Percentiles rank a stretch among this genome's conserved stretches.
These are phyloP conservation scores for Deilephila porcellus DNA, from an alignment of 2,888 invertebrate genomes.

Conservation along the genomic window DNA sequence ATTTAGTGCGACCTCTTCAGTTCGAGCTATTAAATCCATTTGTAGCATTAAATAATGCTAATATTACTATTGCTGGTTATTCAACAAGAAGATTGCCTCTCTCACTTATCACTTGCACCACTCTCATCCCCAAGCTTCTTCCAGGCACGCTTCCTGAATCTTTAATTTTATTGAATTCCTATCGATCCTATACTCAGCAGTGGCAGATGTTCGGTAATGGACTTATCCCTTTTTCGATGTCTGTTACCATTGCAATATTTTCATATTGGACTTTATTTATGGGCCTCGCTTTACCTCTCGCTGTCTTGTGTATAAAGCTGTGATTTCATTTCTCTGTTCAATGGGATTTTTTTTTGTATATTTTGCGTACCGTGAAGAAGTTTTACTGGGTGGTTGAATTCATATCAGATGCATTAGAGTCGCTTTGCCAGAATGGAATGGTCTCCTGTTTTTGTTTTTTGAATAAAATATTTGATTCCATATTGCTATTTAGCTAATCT, in stretches of 20 bases:
- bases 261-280: constrained; percentile 38
- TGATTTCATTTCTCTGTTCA: constrained; percentile 2
- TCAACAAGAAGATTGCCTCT: background rate
- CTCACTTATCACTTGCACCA: constrained; percentile 40
- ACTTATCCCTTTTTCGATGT: constrained; percentile 47
- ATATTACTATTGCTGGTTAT: background rate
- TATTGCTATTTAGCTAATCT: background rate
- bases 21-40: no score
- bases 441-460: no score
- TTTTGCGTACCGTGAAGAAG: background rate
- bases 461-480: no score
- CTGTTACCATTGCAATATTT: constrained; percentile 41
- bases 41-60: no score
- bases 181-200: constrained; percentile 56
- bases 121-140: constrained; percentile 50
- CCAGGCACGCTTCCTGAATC: constrained; percentile 70
- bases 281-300: constrained; percentile 13
- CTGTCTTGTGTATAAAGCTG: constrained; percentile 4
- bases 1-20: no score
- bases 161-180: constrained; percentile 77
- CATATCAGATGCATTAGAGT: no score
- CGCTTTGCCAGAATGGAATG: no score
- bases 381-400: background rate
- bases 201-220: constrained; percentile 56
- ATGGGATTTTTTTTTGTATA: background rate